A percentile compares a stretch with the other conserved stretches of the same genome.
These are phyloP conservation scores for Canis aureus DNA, from an alignment of 2,113 vertebrate genomes.

Conservation along the genomic window DNA sequence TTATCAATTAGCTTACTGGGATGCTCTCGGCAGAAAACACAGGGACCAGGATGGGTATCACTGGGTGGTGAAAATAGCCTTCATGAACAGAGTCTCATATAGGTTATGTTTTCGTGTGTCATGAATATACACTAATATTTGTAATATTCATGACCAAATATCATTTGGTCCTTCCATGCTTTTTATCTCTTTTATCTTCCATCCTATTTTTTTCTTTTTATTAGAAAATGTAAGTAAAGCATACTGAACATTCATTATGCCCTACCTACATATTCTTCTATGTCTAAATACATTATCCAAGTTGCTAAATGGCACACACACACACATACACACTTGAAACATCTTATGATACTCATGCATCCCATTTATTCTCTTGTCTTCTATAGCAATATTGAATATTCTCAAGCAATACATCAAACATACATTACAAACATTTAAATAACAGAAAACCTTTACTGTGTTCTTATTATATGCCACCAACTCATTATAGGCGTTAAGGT, in stretches of 20 bases:
- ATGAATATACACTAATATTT: not conserved
- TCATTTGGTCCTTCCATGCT: not conserved
- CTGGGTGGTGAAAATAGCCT: not conserved
- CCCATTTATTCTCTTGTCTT: not conserved
- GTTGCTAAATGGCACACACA: not conserved
- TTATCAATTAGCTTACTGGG: not conserved
- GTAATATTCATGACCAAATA: not conserved
- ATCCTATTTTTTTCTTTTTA: constrained; percentile 1
- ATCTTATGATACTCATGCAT: not conserved
- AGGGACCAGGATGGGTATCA: not conserved
- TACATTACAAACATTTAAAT: not conserved
- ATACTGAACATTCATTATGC: not conserved
- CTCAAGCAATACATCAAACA: not conserved
- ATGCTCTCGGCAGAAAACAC: not conserved
- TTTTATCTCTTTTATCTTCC: not conserved
- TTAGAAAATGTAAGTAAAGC: not conserved
- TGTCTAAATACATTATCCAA: not conserved
- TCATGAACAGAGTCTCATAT: not conserved
- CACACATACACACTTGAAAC: not conserved
- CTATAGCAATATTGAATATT: not conserved
- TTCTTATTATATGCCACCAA: not conserved
- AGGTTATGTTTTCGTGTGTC: not conserved
- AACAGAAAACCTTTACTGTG: not conserved
- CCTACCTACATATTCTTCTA: not conserved
- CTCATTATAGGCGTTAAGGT: not conserved